Percentiles rank a stretch among this genome's conserved stretches.
Evolutionary conservation across 2,888 invertebrate genomes (phyloP).

Genomic region (Noctua pronuba): DNA sequence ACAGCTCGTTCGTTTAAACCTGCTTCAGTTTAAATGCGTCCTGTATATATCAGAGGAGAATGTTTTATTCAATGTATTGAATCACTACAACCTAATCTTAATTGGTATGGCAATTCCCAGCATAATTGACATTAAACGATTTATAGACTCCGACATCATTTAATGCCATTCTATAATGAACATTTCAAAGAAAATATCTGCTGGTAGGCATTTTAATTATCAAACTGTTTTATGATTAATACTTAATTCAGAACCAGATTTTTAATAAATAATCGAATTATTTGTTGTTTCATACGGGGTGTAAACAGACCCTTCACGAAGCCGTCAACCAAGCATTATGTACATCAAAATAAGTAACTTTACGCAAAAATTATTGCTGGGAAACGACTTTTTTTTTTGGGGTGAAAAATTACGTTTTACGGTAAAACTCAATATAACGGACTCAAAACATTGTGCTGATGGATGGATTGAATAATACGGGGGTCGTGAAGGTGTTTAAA

Average conservation of each 20-base stretch:
- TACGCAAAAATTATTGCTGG: too few relatives aligned
- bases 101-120: constrained; percentile 71
- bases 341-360: too few relatives aligned
- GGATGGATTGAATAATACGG: too few relatives aligned
- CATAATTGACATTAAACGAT: constrained; percentile 74
- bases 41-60: constrained; percentile 63
- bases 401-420: too few relatives aligned
- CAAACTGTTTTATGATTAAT: constrained; percentile 46
- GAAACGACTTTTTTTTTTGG: too few relatives aligned
- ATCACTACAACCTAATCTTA: constrained; percentile 72
- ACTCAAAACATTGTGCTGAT: too few relatives aligned
- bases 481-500: too few relatives aligned
- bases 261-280: constrained; percentile 54
- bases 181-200: constrained; percentile 57
- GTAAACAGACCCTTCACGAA: too few relatives aligned
- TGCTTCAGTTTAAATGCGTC: constrained; percentile 55
- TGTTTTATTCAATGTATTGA: constrained; percentile 72
- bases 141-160: constrained; percentile 68
- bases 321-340: too few relatives aligned
- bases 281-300: constrained; percentile 55
- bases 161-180: constrained; percentile 63
- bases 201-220: constrained; percentile 50
- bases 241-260: constrained; percentile 40
- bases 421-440: too few relatives aligned
- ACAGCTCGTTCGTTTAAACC: constrained; percentile 55